phyloP scores from a whole-genome alignment of 2,888 invertebrate species.

The Microplitis manilae region DNA sequence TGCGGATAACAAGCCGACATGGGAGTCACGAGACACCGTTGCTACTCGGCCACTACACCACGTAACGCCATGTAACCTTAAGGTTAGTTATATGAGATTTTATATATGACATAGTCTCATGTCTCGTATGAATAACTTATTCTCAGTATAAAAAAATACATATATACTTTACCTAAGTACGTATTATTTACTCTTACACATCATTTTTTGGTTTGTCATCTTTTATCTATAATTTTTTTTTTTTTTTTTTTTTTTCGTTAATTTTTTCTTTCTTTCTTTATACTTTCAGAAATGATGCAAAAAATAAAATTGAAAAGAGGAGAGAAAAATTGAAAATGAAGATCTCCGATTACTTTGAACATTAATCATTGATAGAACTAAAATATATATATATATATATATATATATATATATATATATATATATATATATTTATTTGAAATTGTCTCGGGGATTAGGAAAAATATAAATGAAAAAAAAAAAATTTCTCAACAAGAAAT shows the following conservation, averaged over 20 bases:
- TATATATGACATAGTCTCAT: neutral
- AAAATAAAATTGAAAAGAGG: neutral
- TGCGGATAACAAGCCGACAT: conserved; percentile 71
- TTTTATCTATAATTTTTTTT: neutral
- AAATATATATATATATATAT: conserved; percentile 5
- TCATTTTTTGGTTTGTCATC: neutral
- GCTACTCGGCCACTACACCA: conserved; percentile 34
- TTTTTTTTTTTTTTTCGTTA: too few relatives aligned
- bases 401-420: neutral
- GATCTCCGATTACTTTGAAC: neutral
- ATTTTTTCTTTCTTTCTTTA: neutral
- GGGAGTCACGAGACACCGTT: conserved; percentile 70
- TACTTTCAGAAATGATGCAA: neutral
- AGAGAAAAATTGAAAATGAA: conserved; percentile 10
- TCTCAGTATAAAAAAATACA: neutral
- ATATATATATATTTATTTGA: neutral
- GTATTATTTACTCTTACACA: neutral
- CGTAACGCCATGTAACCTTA: conserved; percentile 43
- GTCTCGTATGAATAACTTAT: neutral
- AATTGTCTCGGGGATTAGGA: conserved; percentile 9
- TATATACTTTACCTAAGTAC: neutral
- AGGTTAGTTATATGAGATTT: conserved; percentile 37
- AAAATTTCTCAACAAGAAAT: conserved; percentile 14
- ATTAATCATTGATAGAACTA: neutral
- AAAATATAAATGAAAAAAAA: conserved; percentile 3